phyloP scores from a whole-genome alignment of 2,888 invertebrate species.

The Eupithecia inturbata region DNA sequence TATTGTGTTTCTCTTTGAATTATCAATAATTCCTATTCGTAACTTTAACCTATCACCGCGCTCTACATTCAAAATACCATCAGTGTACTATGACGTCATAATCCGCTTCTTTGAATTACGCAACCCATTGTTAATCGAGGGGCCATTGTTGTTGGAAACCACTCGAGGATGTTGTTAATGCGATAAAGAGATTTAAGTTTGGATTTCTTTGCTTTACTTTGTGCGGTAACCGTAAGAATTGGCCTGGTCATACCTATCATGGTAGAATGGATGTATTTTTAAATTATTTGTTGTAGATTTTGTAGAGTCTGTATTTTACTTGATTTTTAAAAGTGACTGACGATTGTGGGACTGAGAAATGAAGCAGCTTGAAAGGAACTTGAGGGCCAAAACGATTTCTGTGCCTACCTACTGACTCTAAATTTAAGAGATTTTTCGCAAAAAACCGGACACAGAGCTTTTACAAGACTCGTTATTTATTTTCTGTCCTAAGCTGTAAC shows the following conservation, averaged over 20 bases:
- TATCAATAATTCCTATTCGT: no score
- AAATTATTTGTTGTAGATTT: not conserved
- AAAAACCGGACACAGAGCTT: no score
- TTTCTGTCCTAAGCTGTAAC: no score
- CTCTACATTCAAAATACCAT: not conserved
- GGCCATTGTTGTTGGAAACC: conserved; percentile 41
- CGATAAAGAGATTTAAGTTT: conserved; percentile 56
- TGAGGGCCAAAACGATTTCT: not conserved
- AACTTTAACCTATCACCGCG: not conserved
- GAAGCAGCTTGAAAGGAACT: no score
- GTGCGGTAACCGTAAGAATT: conserved; percentile 34
- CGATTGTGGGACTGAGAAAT: not conserved
- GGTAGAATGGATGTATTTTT: not conserved
- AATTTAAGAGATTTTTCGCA: not conserved
- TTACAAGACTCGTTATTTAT: no score
- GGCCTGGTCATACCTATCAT: conserved; percentile 17
- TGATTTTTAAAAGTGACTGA: not conserved
- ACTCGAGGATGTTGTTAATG: conserved; percentile 62
- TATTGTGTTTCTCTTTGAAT: no score
- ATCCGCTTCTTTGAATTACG: conserved; percentile 47
- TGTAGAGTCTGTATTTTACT: no score
- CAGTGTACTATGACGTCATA: conserved; percentile 16
- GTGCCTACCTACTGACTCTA: not conserved
- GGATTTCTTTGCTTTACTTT: conserved; percentile 36
- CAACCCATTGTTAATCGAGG: conserved; percentile 45